phyloP scores from a whole-genome alignment of 2,888 invertebrate species.

The Alviniconcha strummeri region DNA sequence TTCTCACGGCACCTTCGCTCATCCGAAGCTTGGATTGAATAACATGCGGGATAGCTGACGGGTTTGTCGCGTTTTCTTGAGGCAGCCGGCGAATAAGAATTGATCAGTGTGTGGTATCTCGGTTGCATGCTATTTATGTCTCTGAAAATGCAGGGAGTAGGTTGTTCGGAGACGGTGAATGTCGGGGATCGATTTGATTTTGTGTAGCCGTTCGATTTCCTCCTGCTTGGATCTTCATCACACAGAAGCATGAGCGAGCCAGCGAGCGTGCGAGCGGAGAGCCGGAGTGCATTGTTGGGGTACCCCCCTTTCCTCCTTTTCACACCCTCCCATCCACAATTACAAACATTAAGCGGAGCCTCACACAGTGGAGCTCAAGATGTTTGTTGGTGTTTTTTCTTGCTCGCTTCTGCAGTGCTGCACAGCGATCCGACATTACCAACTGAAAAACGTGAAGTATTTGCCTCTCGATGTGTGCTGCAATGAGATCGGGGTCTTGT shows the following conservation, averaged over 20 bases:
- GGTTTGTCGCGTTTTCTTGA: slow-evolving; percentile 12
- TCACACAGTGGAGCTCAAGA: background rate
- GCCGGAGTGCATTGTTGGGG: slow-evolving; percentile 25
- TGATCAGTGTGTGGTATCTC: slow-evolving; percentile 5
- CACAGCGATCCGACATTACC: background rate
- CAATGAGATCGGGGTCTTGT: slow-evolving; percentile 14
- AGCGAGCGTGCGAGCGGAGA: slow-evolving; percentile 18
- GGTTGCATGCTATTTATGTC: slow-evolving; percentile 8
- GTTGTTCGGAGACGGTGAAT: background rate
- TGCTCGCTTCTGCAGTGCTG: background rate
- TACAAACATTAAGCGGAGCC: background rate
- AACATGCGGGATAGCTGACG: slow-evolving; percentile 13
- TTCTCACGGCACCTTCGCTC: slow-evolving; percentile 19
- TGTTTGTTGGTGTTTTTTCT: background rate
- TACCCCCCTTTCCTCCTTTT: background rate
- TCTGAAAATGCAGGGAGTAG: background rate
- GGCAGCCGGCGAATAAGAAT: slow-evolving; percentile 10
- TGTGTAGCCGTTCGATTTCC: slow-evolving; percentile 15
- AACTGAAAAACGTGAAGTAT: background rate
- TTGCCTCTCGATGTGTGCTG: slow-evolving; percentile 8
- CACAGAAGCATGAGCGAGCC: background rate
- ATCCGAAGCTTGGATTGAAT: slow-evolving; percentile 16
- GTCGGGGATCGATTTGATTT: slow-evolving; percentile 19
- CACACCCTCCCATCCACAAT: background rate
- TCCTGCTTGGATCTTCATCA: background rate